Base-by-base conservation (phyloP, 1,140 invertebrate genomes). In the Cotesia glomerata region DNA sequence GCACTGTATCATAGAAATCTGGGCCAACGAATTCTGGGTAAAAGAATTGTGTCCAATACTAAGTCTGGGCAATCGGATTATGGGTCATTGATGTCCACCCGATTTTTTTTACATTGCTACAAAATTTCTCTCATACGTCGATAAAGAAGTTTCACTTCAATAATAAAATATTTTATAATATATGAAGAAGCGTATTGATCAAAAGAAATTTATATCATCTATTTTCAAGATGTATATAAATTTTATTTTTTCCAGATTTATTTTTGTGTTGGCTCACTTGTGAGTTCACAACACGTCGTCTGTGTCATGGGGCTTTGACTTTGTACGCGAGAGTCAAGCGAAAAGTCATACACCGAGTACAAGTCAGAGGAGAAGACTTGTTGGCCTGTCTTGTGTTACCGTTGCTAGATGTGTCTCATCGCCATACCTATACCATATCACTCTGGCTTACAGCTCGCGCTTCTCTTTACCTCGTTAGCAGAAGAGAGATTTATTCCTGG, bases 401-500 rank as follows among this genome's bases (percentile, higher is more conserved):
- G 13, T 34, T 56, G 16, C n/a, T 56, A 7, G n/a, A 18, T 56
- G 52, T 56, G n/a, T 18, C 16, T 56, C 52, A 56, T 7, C 52
- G n/a, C 14, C 7, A 14, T 56, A 14, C 52, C 13, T 13, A 5
- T 56, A 56, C 52, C 16, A 14, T 56, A 14, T 13, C 8, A 16
- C n/a, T 56, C 52, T 56, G n/a, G 16, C 52, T 56, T 56, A 16
- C 52, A 56, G n/a, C 7, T 18, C 39, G 39, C 8, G 39, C 52
- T 56, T 56, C 52, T 18, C 34, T 62, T 36, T 35, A 62, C 59
- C 59, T 62, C 26, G 59, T 62, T 62, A 62, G 35, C 11, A 35
- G 32, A n/a, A 34, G 13, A 62, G 59, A 62, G 32, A 62, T 62
- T 62, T 62, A 62, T 62, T 26, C n/a, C 32, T 35, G 7, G 59